Conservation (phyloP, 2,113 vertebrate species). For the Otocyon megalotis region DNA sequence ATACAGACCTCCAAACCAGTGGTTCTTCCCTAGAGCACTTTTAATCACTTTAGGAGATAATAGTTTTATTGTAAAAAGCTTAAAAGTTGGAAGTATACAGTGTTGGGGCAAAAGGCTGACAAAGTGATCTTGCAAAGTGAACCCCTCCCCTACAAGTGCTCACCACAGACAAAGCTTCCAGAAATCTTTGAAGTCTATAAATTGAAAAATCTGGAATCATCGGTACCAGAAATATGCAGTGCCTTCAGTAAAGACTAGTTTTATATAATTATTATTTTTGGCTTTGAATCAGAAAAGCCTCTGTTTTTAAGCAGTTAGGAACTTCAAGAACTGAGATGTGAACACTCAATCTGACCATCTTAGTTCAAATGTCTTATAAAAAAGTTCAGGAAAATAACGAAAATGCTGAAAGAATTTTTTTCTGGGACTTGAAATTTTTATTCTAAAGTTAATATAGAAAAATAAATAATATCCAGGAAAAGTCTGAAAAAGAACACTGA, state of each 20-base stretch:
- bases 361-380: conserved; percentile 28
- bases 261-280: conserved; percentile 50
- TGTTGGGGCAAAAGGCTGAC: neutral
- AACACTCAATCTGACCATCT: neutral
- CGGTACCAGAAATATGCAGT: neutral
- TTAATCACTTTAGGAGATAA: conserved; percentile 67
- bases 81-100: conserved; percentile 56
- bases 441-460: conserved; percentile 29
- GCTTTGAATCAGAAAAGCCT: conserved; percentile 47
- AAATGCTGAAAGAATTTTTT: conserved; percentile 22
- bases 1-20: conserved; percentile 70
- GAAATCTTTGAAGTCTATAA: conserved; percentile 39
- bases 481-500: neutral
- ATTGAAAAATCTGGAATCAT: neutral
- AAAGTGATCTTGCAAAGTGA: conserved; percentile 59
- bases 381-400: neutral
- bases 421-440: neutral
- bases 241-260: neutral
- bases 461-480: conserved; percentile 49
- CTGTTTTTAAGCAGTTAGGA: conserved; percentile 48
- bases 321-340: conserved; percentile 31
- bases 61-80: conserved; percentile 65
- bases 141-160: neutral
- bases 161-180: neutral
- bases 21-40: conserved; percentile 69